phyloP scores from a whole-genome alignment of 2,113 vertebrate genomes.

The Nothocercus nigrocapillus region DNA sequence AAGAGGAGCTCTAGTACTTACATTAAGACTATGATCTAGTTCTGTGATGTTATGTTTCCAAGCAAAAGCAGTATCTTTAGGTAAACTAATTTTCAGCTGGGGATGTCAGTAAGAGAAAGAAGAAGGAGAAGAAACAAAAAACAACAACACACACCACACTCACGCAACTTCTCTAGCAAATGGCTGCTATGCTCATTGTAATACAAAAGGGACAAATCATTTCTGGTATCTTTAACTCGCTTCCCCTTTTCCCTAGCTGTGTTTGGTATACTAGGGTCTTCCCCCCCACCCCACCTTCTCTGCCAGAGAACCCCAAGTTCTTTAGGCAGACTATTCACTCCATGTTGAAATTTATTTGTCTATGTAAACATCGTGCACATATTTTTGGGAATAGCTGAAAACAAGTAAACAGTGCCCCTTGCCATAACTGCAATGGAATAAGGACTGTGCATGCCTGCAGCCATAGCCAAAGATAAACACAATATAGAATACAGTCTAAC shows the following conservation, averaged over 20 bases:
- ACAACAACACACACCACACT: no score
- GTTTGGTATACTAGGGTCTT: neutral
- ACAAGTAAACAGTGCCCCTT: neutral
- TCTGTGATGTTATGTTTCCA: neutral
- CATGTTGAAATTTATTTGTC: neutral
- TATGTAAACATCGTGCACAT: neutral
- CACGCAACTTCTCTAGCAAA: neutral
- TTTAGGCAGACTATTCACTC: neutral
- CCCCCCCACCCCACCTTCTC: neutral
- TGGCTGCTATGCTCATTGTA: neutral
- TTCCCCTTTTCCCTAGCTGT: neutral
- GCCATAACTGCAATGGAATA: neutral
- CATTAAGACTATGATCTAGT: neutral
- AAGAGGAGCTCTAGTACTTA: slow-evolving; percentile 38
- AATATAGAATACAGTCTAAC: neutral
- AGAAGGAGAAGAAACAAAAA: neutral
- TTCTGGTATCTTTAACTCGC: neutral
- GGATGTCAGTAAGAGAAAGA: neutral
- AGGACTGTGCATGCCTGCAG: neutral
- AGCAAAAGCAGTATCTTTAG: neutral
- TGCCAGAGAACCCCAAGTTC: neutral
- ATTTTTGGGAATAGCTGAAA: neutral
- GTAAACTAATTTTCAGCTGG: neutral
- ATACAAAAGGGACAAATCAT: neutral
- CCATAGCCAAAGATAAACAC: neutral